Percentiles rank a stretch among this genome's conserved stretches.
Evolutionary conservation across 2,888 invertebrate genomes (phyloP).

Genomic region (Caenorhabditis auriculariae): DNA sequence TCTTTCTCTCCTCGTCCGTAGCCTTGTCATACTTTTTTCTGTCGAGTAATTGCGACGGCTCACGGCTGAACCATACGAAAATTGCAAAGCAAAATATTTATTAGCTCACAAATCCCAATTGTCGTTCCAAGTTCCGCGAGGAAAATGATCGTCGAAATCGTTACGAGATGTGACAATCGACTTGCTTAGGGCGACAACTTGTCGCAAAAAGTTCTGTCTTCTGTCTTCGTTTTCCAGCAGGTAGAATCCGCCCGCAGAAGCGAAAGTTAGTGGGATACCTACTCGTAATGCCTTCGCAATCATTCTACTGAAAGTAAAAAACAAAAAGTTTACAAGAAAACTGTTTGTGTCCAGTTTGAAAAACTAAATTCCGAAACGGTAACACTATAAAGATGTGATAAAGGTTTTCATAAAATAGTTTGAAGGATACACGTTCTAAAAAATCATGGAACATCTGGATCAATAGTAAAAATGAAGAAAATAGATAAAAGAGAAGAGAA

Average conservation of each 20-base stretch:
- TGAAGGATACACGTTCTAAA: too few relatives aligned
- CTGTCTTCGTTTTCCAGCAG: slow-evolving; percentile 11
- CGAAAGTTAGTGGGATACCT: slow-evolving; percentile 15
- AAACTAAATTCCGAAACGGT: too few relatives aligned
- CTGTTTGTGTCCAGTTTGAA: too few relatives aligned
- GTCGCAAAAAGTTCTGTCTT: slow-evolving; percentile 5
- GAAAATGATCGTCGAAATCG: slow-evolving; percentile 43
- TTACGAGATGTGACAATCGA: too few relatives aligned
- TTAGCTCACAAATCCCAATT: slow-evolving; percentile 54
- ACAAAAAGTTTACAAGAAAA: neutral
- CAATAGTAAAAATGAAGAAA: too few relatives aligned
- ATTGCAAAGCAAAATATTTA: neutral
- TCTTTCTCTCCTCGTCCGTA: slow-evolving; percentile 39
- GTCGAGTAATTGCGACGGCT: slow-evolving; percentile 46
- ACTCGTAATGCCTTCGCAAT: slow-evolving; percentile 8
- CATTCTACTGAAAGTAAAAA: slow-evolving; percentile 10
- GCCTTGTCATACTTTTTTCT: slow-evolving; percentile 40
- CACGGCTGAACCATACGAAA: slow-evolving; percentile 46
- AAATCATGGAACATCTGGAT: too few relatives aligned
- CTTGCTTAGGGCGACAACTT: slow-evolving; percentile 14
- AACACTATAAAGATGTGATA: too few relatives aligned
- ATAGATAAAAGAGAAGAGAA: too few relatives aligned
- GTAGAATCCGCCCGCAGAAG: slow-evolving; percentile 5
- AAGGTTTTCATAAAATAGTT: too few relatives aligned
- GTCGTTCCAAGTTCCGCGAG: slow-evolving; percentile 54